These are phyloP conservation scores for Syngnathus floridae DNA, from an alignment of 2,113 vertebrate genomes.

Conservation along the genomic window DNA sequence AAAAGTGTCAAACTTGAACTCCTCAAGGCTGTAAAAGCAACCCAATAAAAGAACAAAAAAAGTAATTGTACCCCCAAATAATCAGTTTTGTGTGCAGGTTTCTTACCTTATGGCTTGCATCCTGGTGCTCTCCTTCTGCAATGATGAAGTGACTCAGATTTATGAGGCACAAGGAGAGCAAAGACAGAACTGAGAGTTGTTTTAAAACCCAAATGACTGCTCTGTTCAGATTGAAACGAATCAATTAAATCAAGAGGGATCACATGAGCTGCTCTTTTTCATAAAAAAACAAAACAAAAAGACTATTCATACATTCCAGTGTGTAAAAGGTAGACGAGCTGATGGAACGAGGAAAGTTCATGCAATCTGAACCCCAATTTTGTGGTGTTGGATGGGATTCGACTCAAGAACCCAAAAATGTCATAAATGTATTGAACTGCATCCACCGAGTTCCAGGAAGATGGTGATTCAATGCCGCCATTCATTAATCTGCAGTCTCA, in stretches of 20 bases:
- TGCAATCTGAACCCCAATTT: not conserved
- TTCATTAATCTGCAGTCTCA: not conserved
- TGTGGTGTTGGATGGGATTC: not conserved
- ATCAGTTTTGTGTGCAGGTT: not conserved
- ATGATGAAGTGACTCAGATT: not conserved
- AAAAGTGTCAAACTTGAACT: too few species aligned
- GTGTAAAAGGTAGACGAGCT: not conserved
- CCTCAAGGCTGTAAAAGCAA: too few species aligned
- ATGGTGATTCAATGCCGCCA: not conserved
- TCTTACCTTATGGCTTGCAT: constrained; percentile 61
- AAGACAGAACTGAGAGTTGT: not conserved
- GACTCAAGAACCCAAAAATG: constrained; percentile 1
- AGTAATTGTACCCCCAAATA: too few species aligned
- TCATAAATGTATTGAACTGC: not conserved
- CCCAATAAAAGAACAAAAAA: too few species aligned
- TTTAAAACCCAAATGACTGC: constrained; percentile 8
- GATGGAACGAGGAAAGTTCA: not conserved
- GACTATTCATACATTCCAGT: constrained; percentile 1
- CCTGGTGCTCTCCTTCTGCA: not conserved
- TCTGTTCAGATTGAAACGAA: constrained; percentile 40
- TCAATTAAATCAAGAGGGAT: constrained; percentile 23
- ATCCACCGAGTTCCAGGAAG: not conserved
- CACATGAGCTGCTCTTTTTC: constrained; percentile 24
- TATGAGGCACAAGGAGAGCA: too few species aligned
- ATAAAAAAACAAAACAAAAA: constrained; percentile 5